Base-by-base conservation (phyloP, 2,113 vertebrate species). In the Tricholaema leucomelas region DNA sequence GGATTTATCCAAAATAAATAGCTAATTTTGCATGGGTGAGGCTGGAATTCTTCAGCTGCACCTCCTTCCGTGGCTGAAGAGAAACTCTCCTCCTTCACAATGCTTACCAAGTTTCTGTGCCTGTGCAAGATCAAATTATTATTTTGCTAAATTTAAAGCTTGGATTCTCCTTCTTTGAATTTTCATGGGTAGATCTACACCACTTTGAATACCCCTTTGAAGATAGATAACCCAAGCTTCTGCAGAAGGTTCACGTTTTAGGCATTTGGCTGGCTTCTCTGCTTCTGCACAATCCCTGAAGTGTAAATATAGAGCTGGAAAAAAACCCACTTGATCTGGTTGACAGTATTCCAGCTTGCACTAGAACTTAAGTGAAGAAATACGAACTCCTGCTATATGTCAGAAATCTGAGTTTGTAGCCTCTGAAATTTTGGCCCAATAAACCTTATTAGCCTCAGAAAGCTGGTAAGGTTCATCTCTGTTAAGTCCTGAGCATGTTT, bases 281-380 rank as follows among this genome's bases (percentile, higher is more conserved):
- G 81, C 67, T 91, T 87, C 81, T 91, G 25, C 52, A 46, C 71
- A 89, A 66, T 85, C 66, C 81, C 89, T 54, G n/a, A 93, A 85
- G 87, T 91, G 85, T 87, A 93, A 94, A 93, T 94, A 91, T 89
- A 94, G 92, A 93, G 42, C 72, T 92, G 61, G 69, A 87, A 85
- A 88, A 96, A 94, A 85, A 81, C 92, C 77, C 87, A 56, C 38
- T 89, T 15, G 10, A 40, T 92, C 78, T 95, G 65, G 69, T 12
- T 79, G 87, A 67, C 36, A 19, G n/a, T 74, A 75, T 89, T 81
- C 42, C 58, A 92, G 87, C 40, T 85, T 85, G 67, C 38, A 72
- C 36, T 81, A 50, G 76, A 27, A 77, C 72, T 90, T 92, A 78
- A 88, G 11, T 92, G 30, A 71, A 59, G 72, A 87, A 87, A 81